Conservation (phyloP, 2,113 vertebrate species). For the Pterocles orientalis region DNA sequence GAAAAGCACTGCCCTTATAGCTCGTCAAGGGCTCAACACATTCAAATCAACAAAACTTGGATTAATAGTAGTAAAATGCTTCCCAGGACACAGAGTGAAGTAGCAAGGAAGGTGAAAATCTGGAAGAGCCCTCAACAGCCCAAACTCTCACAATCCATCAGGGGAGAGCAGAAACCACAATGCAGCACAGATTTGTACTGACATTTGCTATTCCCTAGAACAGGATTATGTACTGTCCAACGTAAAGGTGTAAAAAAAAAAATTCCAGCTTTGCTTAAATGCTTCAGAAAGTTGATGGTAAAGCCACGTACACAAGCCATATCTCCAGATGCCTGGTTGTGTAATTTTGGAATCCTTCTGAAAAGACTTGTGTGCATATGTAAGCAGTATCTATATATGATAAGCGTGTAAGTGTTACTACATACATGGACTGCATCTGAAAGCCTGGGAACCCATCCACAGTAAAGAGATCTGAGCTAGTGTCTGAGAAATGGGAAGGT, state of each 20-base stretch:
- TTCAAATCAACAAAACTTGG: background rate
- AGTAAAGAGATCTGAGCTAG: background rate
- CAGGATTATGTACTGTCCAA: background rate
- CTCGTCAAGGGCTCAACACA: background rate
- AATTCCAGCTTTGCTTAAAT: background rate
- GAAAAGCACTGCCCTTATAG: background rate
- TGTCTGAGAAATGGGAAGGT: background rate
- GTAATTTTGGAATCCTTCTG: constrained; percentile 4
- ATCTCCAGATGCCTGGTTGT: background rate
- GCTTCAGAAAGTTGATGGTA: background rate
- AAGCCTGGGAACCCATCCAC: background rate
- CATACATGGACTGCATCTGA: background rate
- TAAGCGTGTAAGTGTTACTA: background rate
- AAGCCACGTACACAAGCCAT: background rate
- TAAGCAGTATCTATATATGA: background rate
- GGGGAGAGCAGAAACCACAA: background rate
- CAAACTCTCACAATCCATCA: background rate
- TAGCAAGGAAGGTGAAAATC: background rate
- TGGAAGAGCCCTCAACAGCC: background rate
- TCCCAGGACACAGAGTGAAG: background rate
- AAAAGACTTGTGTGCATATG: background rate
- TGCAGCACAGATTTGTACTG: background rate
- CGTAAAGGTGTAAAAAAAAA: background rate
- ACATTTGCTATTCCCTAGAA: background rate
- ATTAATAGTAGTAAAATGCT: background rate